Evolutionary conservation across 2,888 invertebrate species (phyloP), one percentile per base, ranked within the genome.

Genomic region (Gymnosoma rotundatum): DNA sequence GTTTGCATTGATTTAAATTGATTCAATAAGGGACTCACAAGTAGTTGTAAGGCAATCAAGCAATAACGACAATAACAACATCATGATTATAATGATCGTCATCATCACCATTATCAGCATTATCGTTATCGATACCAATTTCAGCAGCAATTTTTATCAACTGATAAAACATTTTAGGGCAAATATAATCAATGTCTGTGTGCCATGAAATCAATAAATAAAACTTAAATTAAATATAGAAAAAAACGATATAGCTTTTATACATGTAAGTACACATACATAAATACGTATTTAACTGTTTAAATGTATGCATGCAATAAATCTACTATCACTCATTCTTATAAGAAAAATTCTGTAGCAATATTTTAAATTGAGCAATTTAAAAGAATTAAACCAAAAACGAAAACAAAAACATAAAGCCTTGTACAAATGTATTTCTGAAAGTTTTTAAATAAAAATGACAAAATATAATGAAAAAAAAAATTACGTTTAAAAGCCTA

Each of bases 1-100:
- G 80, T 73, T 81, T 84, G 84, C 84, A 84, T 81, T 84, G 80
- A 84, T 81, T 84, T 84, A 84, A 84, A 78, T 84, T 84, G 81
- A 84, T 78, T 84, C 84, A 84, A 81, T 84, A 81, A 76, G 76
- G 73, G 50, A 42, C 56, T 52, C 60, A 32, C 67, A 42, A 32
- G 60, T 52, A 67, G 69, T 66, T 48, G 61, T 45, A 81, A 70
- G 75, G 50, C 75, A 81, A 70, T 75, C 69, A 82, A 21, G 38
- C n/a, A 76, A 48, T 48, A 70, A 10, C 21, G 38, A 32, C 50
- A 50, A 32, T 36, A 50, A 52, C 69, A 80, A 20, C 52, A 66
- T 42, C 66, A 64, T 72, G n/a, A 64, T 63, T 20, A 56, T 25
- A 20, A 67, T 42, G n/a, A 81, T 36, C 20, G 36, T 50, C 32